A percentile compares a stretch with the other conserved stretches of the same genome.
These are phyloP conservation scores for Chrysolina haemoptera DNA, from an alignment of 2,888 invertebrate species.

Conservation along the genomic window DNA sequence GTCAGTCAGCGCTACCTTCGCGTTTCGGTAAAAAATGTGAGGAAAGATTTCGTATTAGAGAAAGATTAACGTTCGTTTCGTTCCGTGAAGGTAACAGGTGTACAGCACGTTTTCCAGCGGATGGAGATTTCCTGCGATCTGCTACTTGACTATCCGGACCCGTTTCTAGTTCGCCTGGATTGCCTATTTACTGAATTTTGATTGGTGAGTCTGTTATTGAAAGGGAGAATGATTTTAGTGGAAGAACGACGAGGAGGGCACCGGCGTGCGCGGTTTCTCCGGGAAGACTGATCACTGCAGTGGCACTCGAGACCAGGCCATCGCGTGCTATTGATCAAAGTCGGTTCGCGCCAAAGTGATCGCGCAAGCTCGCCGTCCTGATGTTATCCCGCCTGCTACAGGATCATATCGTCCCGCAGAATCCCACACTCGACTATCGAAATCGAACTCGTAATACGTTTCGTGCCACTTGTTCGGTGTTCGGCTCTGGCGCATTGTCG, in stretches of 20 bases:
- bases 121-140: not conserved
- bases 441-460: not conserved
- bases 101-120: constrained; percentile 34
- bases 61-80: constrained; percentile 7
- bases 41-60: not conserved
- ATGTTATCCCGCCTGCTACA: constrained; percentile 48
- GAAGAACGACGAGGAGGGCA: constrained; percentile 55
- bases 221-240: constrained; percentile 46
- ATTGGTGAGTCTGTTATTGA: constrained; percentile 23
- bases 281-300: constrained; percentile 64
- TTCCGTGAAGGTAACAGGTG: constrained; percentile 42
- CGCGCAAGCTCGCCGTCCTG: constrained; percentile 56
- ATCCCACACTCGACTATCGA: constrained; percentile 38
- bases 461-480: not conserved
- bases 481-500: not conserved
- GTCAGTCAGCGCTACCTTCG: constrained; percentile 2
- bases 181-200: constrained; percentile 15
- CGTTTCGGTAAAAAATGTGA: constrained; percentile 10
- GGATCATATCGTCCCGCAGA: constrained; percentile 41
- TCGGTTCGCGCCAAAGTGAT: constrained; percentile 63
- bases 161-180: not conserved
- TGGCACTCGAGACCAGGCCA: constrained; percentile 63
- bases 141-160: not conserved
- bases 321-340: constrained; percentile 62
- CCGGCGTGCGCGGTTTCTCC: constrained; percentile 61